Evolutionary conservation across 1,140 invertebrate species (phyloP).

Genomic region (Ips nitidus): DNA sequence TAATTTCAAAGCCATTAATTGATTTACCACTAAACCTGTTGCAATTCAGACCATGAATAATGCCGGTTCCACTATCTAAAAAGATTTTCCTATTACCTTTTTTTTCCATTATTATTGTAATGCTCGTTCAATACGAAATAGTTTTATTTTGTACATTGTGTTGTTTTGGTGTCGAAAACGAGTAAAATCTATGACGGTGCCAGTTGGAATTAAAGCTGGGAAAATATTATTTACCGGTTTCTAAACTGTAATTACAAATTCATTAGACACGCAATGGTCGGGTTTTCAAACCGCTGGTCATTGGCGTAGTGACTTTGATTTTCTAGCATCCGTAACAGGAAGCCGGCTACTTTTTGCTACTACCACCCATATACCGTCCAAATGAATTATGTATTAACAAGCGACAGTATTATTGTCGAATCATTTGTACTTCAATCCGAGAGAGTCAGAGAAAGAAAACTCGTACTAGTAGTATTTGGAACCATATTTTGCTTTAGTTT

Average conservation of each 20-base stretch:
- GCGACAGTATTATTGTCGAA: background rate
- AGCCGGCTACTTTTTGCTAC: background rate
- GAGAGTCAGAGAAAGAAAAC: background rate
- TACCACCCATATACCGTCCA: background rate
- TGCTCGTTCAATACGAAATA: conserved; percentile 8
- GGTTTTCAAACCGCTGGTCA: conserved; percentile 27
- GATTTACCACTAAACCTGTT: conserved; percentile 12
- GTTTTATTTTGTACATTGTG: conserved; percentile 21
- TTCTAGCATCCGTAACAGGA: conserved; percentile 10
- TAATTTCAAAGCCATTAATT: conserved; percentile 14
- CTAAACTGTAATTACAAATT: conserved; percentile 36
- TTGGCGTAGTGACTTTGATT: conserved; percentile 13
- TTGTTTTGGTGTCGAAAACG: conserved; percentile 31
- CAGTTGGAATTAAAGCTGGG: conserved; percentile 27
- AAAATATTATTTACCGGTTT: conserved; percentile 37
- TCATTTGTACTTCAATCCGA: background rate
- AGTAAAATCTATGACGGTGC: conserved; percentile 28
- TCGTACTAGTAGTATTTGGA: background rate
- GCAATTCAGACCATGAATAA: conserved; percentile 17
- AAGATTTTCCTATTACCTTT: conserved; percentile 23
- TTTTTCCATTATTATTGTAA: background rate
- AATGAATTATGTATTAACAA: background rate
- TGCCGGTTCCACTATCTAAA: conserved; percentile 6
- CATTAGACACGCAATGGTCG: conserved; percentile 36
- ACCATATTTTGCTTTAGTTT: background rate